Base-by-base conservation (phyloP, 2,888 invertebrate species). In the Uropetala carovei region DNA sequence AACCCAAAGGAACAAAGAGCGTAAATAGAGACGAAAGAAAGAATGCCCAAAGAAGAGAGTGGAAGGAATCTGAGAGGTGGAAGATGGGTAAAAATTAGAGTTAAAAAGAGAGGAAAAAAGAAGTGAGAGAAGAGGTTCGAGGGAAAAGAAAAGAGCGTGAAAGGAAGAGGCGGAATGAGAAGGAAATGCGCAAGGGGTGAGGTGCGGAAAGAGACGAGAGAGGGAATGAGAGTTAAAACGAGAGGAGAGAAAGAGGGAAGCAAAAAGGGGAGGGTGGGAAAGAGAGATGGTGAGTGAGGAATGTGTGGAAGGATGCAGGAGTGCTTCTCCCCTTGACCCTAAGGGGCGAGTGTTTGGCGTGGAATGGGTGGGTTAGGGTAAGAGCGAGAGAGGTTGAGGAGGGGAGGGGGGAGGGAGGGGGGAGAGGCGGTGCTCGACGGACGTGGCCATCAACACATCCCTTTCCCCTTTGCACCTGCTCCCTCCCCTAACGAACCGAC, bases 401-500 rank as follows among this genome's bases (percentile, higher is more conserved):
- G 18, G 10, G 10, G 57, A 5, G 57, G 18, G 57, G 56, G 56
- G 57, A 64, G n/a, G n/a, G 10, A 27, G 30, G 0, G 59, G 86
- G 13, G 27, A 1, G 22, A 64, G 60, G 30, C 16, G 60, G 43
- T 27, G 60, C 43, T 64, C 43, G 64, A 60, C 64, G 89, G 89
- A 89, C 89, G 56, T 89, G 16, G 89, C 89, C 89, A 64, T 89
- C 89, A 68, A 89, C 89, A 64, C 89, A n/a, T 89, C 64, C 89
- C 60, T 93, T 93, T 93, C 93, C 93, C 93, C 92, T 92, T 92
- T 92, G 93, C 92, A 93, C 93, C 92, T 93, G 93, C 92, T 93
- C 93, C 93, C 92, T 93, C n/a, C 93, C 92, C 86, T 43, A 43
- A 43, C 43, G 43, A 43, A 43, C 43, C 43, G 43, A 43, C 43